These are phyloP conservation scores for Drosophila eohydei DNA, from an alignment of 2,888 invertebrate species.

Conservation along the genomic window DNA sequence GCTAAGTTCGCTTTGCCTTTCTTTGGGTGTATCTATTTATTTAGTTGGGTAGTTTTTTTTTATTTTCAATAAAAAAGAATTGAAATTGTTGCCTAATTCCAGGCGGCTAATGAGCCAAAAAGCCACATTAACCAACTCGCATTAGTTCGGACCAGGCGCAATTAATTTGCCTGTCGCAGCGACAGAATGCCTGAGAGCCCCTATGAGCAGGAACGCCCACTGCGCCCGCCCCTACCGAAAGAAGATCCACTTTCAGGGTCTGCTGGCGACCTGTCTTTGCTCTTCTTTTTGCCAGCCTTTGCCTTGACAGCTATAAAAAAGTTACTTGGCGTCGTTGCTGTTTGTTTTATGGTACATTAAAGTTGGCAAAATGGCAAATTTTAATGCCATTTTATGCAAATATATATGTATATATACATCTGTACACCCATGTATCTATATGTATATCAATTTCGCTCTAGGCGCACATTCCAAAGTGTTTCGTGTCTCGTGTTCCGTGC, in stretches of 20 bases:
- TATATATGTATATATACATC: slow-evolving; percentile 22
- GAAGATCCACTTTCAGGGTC: slow-evolving; percentile 21
- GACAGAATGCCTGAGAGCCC: neutral
- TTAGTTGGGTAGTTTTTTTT: neutral
- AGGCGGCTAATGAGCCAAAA: slow-evolving; percentile 59
- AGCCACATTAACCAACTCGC: slow-evolving; percentile 64
- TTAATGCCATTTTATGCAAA: slow-evolving; percentile 77
- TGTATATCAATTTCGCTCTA: slow-evolving; percentile 28
- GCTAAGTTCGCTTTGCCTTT: neutral
- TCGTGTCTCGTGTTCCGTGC: slow-evolving; percentile 1
- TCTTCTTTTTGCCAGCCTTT: slow-evolving; percentile 9
- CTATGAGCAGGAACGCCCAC: neutral
- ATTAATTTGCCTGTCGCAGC: slow-evolving; percentile 53
- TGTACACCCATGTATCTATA: slow-evolving; percentile 5
- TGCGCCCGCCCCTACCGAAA: neutral
- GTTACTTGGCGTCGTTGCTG: slow-evolving; percentile 50
- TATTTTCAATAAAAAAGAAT: slow-evolving; percentile 26
- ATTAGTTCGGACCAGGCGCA: slow-evolving; percentile 55
- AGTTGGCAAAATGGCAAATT: slow-evolving; percentile 75
- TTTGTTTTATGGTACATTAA: slow-evolving; percentile 75
- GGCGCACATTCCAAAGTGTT: slow-evolving; percentile 55
- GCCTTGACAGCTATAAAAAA: slow-evolving; percentile 46
- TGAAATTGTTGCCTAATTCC: slow-evolving; percentile 49
- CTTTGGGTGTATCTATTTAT: neutral
- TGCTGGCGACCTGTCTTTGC: slow-evolving; percentile 31